Conservation (phyloP, 2,113 vertebrate genomes). For the Clupea harengus region DNA sequence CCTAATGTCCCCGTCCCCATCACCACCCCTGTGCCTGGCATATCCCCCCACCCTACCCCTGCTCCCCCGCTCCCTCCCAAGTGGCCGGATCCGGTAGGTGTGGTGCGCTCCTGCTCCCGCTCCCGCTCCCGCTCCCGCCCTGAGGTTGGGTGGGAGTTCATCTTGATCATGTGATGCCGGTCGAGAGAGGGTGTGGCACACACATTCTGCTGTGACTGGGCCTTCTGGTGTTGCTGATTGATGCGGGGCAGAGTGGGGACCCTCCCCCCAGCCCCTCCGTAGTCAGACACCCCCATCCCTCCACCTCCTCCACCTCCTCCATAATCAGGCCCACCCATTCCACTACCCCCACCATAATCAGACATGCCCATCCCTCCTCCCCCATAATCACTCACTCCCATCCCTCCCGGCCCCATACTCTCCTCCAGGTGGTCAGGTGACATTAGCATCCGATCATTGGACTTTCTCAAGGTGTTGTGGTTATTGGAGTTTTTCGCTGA, state of each 20-base stretch:
- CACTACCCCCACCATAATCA: slow-evolving; percentile 29
- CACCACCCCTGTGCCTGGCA: slow-evolving; percentile 68
- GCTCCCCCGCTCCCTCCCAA: slow-evolving; percentile 61
- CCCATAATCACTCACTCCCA: slow-evolving; percentile 34
- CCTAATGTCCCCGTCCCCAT: slow-evolving; percentile 80
- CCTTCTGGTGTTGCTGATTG: slow-evolving; percentile 65
- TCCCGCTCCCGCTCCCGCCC: slow-evolving; percentile 76
- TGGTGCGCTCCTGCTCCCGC: slow-evolving; percentile 71
- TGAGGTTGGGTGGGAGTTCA: slow-evolving; percentile 83
- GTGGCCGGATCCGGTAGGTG: slow-evolving; percentile 60
- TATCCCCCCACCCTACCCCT: slow-evolving; percentile 72
- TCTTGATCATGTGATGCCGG: slow-evolving; percentile 84
- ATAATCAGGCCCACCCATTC: slow-evolving; percentile 40
- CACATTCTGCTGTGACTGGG: slow-evolving; percentile 82
- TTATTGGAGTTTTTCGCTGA: slow-evolving; percentile 73
- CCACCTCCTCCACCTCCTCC: slow-evolving; percentile 33
- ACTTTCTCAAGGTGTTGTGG: slow-evolving; percentile 72
- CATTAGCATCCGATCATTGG: slow-evolving; percentile 78
- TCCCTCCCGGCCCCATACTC: slow-evolving; percentile 51
- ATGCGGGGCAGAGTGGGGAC: slow-evolving; percentile 72
- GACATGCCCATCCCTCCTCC: slow-evolving; percentile 33
- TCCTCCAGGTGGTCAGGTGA: slow-evolving; percentile 83
- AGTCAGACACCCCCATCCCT: slow-evolving; percentile 62
- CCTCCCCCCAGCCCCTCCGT: slow-evolving; percentile 55
- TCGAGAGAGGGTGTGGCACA: slow-evolving; percentile 79